A percentile compares a stretch with the other conserved stretches of the same genome.
Evolutionary conservation across 2,888 invertebrate species (phyloP).

Genomic region (Chelonus formosanus): DNA sequence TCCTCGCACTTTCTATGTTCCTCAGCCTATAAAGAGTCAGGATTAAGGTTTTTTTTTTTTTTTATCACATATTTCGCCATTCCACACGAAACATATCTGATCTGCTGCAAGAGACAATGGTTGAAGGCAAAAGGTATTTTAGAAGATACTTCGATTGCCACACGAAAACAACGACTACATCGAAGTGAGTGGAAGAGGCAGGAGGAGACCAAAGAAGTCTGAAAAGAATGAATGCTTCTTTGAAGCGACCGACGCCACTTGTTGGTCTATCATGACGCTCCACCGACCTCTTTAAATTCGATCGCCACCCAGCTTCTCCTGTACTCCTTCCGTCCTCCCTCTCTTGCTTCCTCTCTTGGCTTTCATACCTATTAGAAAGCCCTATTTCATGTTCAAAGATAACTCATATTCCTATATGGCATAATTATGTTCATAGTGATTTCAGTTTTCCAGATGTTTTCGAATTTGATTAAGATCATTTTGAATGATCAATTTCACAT

Average conservation of each 20-base stretch:
- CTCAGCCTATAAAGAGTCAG: conserved; percentile 34
- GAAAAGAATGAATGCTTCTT: conserved; percentile 35
- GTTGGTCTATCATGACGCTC: conserved; percentile 39
- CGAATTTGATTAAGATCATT: no score
- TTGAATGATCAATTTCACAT: no score
- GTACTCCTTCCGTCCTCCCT: conserved; percentile 31
- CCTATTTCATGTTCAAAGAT: background rate
- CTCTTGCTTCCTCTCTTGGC: background rate
- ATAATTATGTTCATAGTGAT: no score
- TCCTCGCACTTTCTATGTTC: conserved; percentile 32
- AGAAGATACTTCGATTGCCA: conserved; percentile 42
- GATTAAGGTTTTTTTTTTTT: conserved; percentile 21
- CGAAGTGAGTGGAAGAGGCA: conserved; percentile 19
- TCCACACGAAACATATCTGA: conserved; percentile 25
- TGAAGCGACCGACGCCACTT: conserved; percentile 43
- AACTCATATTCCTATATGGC: background rate
- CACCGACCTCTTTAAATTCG: conserved; percentile 39
- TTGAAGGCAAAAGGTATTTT: conserved; percentile 33
- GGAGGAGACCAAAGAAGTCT: conserved; percentile 12
- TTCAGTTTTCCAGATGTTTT: no score
- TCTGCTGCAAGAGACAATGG: conserved; percentile 45
- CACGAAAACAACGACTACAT: conserved; percentile 36
- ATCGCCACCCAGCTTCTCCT: conserved; percentile 36
- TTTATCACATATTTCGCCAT: conserved; percentile 14
- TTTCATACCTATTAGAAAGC: no score